Conservation (phyloP, 1,140 invertebrate genomes). For the Paraescarpia echinospica region DNA sequence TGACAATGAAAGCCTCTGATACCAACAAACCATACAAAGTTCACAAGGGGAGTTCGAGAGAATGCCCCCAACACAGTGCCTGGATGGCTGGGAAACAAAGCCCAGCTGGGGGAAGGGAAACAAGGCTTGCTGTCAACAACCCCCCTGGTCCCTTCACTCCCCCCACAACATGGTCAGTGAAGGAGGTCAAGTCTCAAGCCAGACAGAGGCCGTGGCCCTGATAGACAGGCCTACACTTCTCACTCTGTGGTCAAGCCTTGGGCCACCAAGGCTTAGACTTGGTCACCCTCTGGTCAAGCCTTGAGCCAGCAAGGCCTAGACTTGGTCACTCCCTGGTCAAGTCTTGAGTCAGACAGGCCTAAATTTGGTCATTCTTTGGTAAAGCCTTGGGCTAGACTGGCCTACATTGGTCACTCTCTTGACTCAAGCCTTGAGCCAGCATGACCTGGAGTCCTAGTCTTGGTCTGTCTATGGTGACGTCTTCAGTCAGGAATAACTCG, state of each 20-base stretch:
- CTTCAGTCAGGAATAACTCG: too few species aligned
- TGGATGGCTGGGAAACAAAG: background rate
- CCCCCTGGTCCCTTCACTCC: background rate
- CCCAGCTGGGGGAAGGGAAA: background rate
- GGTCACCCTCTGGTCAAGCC: too few species aligned
- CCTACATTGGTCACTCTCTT: too few species aligned
- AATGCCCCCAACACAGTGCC: background rate
- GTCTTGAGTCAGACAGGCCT: too few species aligned
- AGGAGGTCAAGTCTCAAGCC: background rate
- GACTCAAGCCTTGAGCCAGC: too few species aligned
- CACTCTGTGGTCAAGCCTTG: background rate
- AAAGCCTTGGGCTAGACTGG: too few species aligned
- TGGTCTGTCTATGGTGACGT: too few species aligned
- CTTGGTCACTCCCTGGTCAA: too few species aligned
- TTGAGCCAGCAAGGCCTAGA: too few species aligned
- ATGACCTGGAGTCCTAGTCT: too few species aligned
- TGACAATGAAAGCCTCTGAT: background rate
- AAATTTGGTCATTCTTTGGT: too few species aligned
- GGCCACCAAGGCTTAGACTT: too few species aligned
- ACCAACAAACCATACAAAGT: background rate
- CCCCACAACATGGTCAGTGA: background rate
- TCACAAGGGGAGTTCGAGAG: background rate
- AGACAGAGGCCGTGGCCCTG: background rate
- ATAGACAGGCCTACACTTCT: background rate
- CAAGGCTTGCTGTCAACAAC: background rate